Evolutionary conservation across 2,113 vertebrate genomes (phyloP), one percentile per base, ranked within the genome.

Genomic region (Eolophus roseicapilla): DNA sequence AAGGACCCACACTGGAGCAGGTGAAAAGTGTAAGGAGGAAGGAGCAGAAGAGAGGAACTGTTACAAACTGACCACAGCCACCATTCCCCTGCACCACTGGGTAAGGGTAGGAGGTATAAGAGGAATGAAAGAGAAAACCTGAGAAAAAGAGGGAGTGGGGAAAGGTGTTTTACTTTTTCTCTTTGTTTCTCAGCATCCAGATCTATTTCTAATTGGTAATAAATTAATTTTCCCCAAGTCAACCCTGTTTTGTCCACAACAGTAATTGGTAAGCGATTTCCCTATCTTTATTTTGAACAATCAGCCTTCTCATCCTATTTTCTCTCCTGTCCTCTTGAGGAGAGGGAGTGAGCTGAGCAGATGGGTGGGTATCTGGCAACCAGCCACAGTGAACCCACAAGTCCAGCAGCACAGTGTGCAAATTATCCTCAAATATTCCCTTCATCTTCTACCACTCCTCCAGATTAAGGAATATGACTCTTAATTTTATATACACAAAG

Each of bases 31-130:
- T 31, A 44, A 74, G 53, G 10, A 86, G 28, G 41, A 74, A 69
- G 43, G 13, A 86, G 11, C 0, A 0, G 12, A 31, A 68, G 29
- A 68, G 13, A 63, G 24, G 13, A 62, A 11, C 28, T 41, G 31
- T 11, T 13, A 55, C 18, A 47, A 19, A 24, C 39, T 43, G 46
- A 44, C 7, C 3, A 5, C 21, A 33, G 29, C 7, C 29, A 55
- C 35, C 39, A 11, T 16, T 75, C 18, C 57, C 17, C 29, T 52
- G 16, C 28, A 52, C 20, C 0, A 1, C 49, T n/a, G 27, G 2
- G 7, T 3, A 24, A 1, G 2, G 15, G 13, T 41, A 41, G 4
- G 8, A 39, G 8, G 3, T 15, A 27, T 11, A 47, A 68, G 11
- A 60, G 53, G 13, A 65, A 79, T 4, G 24, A 92, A 53, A 28